Percentiles rank a stretch among this genome's conserved stretches.
phyloP scores from a whole-genome alignment of 2,797 vertebrate species.

The Eospalax fontanierii region DNA sequence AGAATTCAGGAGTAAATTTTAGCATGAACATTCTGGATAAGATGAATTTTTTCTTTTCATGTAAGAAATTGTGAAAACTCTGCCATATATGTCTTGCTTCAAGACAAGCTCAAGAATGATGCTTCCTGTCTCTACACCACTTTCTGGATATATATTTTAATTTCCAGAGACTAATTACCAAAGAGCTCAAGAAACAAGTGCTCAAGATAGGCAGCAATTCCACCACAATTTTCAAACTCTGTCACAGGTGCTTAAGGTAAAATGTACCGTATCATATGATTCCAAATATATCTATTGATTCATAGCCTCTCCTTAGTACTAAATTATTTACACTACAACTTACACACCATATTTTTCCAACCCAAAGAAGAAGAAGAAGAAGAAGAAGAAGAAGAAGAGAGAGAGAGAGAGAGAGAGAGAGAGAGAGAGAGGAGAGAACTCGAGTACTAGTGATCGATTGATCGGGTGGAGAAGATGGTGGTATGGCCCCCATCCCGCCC shows the following conservation, averaged over 20 bases:
- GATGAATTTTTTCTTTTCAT: slow-evolving; percentile 7
- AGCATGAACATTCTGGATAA: not conserved
- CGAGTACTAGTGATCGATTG: too few species aligned
- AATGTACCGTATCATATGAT: too few species aligned
- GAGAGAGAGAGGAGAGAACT: not conserved
- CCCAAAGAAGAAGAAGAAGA: too few species aligned
- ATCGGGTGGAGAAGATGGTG: not conserved
- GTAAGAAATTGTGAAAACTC: not conserved
- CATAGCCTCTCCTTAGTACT: not conserved
- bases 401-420: too few species aligned
- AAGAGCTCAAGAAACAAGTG: not conserved
- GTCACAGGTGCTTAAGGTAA: not conserved
- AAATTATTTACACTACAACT: not conserved
- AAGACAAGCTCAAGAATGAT: not conserved
- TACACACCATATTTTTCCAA: not conserved
- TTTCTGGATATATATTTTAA: not conserved
- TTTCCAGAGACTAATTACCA: not conserved
- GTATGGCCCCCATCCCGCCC: too few species aligned
- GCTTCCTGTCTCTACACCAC: not conserved
- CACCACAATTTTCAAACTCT: not conserved
- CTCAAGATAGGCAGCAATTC: not conserved
- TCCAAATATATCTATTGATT: not conserved
- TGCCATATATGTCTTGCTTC: not conserved
- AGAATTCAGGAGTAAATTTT: not conserved
- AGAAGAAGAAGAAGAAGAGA: too few species aligned